Evolutionary conservation across 2,113 vertebrate genomes (phyloP).

Genomic region (Sciurus niger): DNA sequence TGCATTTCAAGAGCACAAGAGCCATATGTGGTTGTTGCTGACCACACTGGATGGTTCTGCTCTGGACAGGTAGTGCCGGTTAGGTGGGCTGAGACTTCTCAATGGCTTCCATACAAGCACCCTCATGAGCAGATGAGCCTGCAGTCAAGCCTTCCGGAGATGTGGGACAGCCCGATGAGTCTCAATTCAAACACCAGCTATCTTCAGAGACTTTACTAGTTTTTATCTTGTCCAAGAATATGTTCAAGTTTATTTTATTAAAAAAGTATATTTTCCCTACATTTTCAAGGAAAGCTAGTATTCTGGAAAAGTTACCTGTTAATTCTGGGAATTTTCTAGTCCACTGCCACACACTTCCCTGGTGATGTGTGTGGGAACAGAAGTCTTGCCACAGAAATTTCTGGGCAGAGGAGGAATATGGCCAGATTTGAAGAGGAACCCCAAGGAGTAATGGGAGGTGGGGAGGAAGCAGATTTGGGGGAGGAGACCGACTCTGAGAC

Average conservation of each 20-base stretch:
- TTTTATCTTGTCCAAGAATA: conserved; percentile 37
- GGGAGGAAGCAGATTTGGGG: neutral
- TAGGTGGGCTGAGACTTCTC: neutral
- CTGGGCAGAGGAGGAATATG: neutral
- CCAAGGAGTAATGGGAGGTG: neutral
- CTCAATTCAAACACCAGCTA: conserved; percentile 3
- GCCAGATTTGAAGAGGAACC: neutral
- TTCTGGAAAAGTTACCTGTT: conserved; percentile 6
- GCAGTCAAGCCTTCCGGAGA: neutral
- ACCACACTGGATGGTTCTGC: neutral
- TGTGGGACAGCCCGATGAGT: neutral
- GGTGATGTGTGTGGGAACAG: neutral
- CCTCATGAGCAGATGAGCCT: neutral
- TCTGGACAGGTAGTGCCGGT: neutral
- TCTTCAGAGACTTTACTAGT: neutral
- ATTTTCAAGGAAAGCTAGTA: neutral
- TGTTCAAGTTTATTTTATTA: conserved; percentile 42
- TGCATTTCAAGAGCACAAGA: neutral
- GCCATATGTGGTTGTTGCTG: neutral
- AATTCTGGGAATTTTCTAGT: neutral
- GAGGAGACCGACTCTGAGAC: neutral
- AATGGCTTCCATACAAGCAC: neutral
- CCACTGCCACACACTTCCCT: neutral
- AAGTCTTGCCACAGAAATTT: neutral
- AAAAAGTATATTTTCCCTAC: neutral